Conservation (phyloP, 1,140 invertebrate genomes). For the Drosophila seguyi region DNA sequence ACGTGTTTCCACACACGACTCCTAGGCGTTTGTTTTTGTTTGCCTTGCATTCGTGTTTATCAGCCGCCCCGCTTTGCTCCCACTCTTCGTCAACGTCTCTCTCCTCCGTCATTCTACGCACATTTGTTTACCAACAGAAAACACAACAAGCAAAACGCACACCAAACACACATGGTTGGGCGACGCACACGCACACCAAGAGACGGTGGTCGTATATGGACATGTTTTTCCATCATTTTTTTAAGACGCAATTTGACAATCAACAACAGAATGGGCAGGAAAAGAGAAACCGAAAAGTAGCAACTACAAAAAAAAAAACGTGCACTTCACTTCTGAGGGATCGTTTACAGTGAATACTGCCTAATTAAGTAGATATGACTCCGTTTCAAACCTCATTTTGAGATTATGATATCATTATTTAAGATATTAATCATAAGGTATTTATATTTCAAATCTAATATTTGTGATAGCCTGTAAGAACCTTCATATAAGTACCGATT, state of each 20-base stretch:
- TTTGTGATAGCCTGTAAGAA: too few relatives aligned
- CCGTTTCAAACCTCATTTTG: neutral
- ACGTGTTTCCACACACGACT: slow-evolving; percentile 53
- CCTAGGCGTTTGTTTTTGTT: slow-evolving; percentile 24
- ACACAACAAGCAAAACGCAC: slow-evolving; percentile 30
- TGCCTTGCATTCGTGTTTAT: slow-evolving; percentile 49
- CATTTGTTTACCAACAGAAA: slow-evolving; percentile 76
- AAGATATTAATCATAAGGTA: neutral
- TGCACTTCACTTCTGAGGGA: slow-evolving; percentile 10
- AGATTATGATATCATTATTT: neutral
- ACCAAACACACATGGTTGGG: slow-evolving; percentile 22
- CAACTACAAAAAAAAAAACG: slow-evolving; percentile 13
- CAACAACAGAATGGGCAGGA: slow-evolving; percentile 19
- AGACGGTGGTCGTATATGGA: slow-evolving; percentile 21
- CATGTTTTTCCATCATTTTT: slow-evolving; percentile 43
- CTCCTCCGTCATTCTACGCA: slow-evolving; percentile 63
- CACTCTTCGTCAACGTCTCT: slow-evolving; percentile 14
- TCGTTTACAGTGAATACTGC: neutral
- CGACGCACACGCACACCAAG: slow-evolving; percentile 13
- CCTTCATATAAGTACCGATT: neutral
- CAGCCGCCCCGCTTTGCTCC: slow-evolving; percentile 49
- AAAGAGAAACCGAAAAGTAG: slow-evolving; percentile 7
- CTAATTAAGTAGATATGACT: neutral
- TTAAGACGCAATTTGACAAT: slow-evolving; percentile 55
- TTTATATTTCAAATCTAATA: too few relatives aligned